phyloP scores from a whole-genome alignment of 1,140 invertebrate genomes.

The Drosophila bifasciata region DNA sequence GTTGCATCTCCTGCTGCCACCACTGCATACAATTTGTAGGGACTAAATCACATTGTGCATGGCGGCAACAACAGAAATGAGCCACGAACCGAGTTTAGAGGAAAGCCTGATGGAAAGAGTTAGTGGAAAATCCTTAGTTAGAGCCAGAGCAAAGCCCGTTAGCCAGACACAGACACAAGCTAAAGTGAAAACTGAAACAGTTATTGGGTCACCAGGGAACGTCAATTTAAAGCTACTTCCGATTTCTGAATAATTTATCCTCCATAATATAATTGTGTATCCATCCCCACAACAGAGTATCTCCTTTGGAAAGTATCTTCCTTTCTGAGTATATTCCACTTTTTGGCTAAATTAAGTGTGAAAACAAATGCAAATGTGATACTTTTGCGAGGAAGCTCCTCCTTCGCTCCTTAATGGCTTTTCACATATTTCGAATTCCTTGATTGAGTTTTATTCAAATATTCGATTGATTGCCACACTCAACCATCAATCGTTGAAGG shows the following conservation, averaged over 20 bases:
- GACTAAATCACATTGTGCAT: constrained; percentile 51
- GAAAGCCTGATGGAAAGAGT: background rate
- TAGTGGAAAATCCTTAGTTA: no score
- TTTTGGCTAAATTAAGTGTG: background rate
- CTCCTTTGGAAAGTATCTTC: background rate
- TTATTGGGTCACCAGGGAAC: constrained; percentile 15
- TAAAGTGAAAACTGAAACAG: constrained; percentile 51
- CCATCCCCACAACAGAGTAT: no score
- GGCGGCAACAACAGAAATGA: constrained; percentile 28
- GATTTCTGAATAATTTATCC: background rate
- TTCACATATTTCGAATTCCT: constrained; percentile 13
- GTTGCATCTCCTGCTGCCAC: background rate
- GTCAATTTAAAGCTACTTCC: no score
- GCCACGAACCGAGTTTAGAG: constrained; percentile 16
- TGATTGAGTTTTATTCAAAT: constrained; percentile 6
- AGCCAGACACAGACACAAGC: constrained; percentile 14
- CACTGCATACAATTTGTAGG: constrained; percentile 37
- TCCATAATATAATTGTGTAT: no score
- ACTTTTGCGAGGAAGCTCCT: background rate
- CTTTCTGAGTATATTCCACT: background rate
- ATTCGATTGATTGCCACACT: constrained; percentile 33
- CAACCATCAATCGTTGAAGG: background rate
- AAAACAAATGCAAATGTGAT: no score
- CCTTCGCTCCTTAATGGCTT: background rate
- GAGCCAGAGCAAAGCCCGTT: no score